These are phyloP conservation scores for Centropus unirufus DNA, from an alignment of 2,113 vertebrate genomes.

Conservation along the genomic window DNA sequence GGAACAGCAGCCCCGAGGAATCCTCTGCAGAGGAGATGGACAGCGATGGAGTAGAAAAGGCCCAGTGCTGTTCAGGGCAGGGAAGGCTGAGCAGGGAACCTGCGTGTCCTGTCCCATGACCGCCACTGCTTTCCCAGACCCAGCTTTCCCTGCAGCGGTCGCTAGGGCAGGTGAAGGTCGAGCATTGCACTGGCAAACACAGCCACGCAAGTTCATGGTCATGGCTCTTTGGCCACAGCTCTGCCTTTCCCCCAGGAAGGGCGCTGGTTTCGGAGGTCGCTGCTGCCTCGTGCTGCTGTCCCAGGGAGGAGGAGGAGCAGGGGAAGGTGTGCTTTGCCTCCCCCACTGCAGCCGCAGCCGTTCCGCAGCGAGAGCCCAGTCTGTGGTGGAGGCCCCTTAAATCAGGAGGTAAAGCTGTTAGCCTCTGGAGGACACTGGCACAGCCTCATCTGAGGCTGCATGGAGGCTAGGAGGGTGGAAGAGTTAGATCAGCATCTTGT, in stretches of 20 bases:
- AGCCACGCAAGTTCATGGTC: accelerated
- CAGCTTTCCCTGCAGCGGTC: accelerated
- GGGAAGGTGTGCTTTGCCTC: background rate
- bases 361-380: background rate
- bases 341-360: accelerated
- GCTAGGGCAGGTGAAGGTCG: accelerated
- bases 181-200: background rate
- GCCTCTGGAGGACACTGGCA: background rate
- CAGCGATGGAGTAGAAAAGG: background rate
- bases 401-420: background rate
- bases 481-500: background rate
- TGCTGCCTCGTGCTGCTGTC: background rate
- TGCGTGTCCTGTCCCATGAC: background rate
- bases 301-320: background rate
- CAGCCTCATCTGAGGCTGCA: background rate
- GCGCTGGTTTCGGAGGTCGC: accelerated
- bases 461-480: background rate
- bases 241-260: background rate
- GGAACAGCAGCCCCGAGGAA: accelerated
- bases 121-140: background rate
- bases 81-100: background rate
- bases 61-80: background rate
- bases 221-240: accelerated
- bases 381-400: background rate
- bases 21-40: background rate